phyloP scores from a whole-genome alignment of 1,140 invertebrate species.

The Zaprionus taronus region DNA sequence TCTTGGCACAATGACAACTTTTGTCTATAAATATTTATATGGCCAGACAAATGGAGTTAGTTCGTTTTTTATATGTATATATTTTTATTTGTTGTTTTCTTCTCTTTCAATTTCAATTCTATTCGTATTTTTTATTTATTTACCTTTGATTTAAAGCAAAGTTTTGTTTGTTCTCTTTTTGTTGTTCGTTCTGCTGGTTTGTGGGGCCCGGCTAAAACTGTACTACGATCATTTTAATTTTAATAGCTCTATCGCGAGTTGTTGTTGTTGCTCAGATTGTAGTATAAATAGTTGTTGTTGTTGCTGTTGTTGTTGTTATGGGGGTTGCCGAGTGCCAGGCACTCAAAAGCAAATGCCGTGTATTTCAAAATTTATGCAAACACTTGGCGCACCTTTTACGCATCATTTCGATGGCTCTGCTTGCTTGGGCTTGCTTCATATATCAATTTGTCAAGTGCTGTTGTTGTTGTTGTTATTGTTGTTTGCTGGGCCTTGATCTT shows the following conservation, averaged over 20 bases:
- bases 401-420: slow-evolving; percentile 58
- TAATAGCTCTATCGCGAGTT: slow-evolving; percentile 60
- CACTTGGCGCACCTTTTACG: slow-evolving; percentile 62
- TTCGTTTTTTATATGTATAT: slow-evolving; percentile 17
- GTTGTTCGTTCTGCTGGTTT: slow-evolving; percentile 8
- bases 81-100: slow-evolving; percentile 26
- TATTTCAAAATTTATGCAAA: slow-evolving; percentile 78
- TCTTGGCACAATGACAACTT: slow-evolving; percentile 67
- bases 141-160: slow-evolving; percentile 73
- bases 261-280: slow-evolving; percentile 22
- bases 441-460: slow-evolving; percentile 62
- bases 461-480: slow-evolving; percentile 35
- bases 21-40: slow-evolving; percentile 77
- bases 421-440: slow-evolving; percentile 65
- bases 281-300: slow-evolving; percentile 1
- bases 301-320: slow-evolving; percentile 13
- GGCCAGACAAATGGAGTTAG: slow-evolving; percentile 21
- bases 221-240: slow-evolving; percentile 62
- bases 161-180: slow-evolving; percentile 42
- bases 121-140: slow-evolving; percentile 61
- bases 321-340: slow-evolving; percentile 62
- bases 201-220: slow-evolving; percentile 38
- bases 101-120: slow-evolving; percentile 9
- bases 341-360: slow-evolving; percentile 57
- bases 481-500: slow-evolving; percentile 71